Conservation (phyloP, 2,888 invertebrate genomes). For the Drosophila diplacantha region DNA sequence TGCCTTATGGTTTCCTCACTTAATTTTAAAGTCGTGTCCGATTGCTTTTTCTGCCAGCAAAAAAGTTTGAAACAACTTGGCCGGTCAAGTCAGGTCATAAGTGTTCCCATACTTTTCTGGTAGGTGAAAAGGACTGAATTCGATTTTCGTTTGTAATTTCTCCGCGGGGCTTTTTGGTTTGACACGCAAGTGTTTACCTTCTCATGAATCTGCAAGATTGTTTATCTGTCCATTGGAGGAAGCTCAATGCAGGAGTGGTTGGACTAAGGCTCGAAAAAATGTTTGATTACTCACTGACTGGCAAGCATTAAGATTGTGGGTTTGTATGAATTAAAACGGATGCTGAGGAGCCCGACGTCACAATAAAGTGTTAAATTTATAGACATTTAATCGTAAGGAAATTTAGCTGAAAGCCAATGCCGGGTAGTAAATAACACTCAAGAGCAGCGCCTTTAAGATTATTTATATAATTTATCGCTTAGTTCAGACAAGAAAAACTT, state of each 20-base stretch:
- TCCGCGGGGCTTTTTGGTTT: slow-evolving; percentile 36
- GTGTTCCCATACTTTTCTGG: slow-evolving; percentile 63
- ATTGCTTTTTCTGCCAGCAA: slow-evolving; percentile 28
- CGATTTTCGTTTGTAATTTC: slow-evolving; percentile 39
- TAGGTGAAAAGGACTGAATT: slow-evolving; percentile 8
- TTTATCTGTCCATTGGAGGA: slow-evolving; percentile 40
- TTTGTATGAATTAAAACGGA: not conserved
- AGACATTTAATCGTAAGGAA: slow-evolving; percentile 42
- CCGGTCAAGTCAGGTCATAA: slow-evolving; percentile 49
- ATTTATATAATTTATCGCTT: slow-evolving; percentile 13
- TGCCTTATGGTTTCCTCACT: slow-evolving; percentile 39
- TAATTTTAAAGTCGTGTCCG: slow-evolving; percentile 52
- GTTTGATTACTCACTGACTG: slow-evolving; percentile 65
- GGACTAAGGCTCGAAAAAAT: slow-evolving; percentile 51
- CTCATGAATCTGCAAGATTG: slow-evolving; percentile 42
- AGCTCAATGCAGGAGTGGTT: not conserved
- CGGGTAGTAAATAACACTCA: slow-evolving; percentile 11
- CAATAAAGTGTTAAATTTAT: slow-evolving; percentile 69
- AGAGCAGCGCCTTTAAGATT: slow-evolving; percentile 1
- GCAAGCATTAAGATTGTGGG: slow-evolving; percentile 9
- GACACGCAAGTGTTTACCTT: slow-evolving; percentile 60
- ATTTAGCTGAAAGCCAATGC: slow-evolving; percentile 24
- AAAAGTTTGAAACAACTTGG: slow-evolving; percentile 58
- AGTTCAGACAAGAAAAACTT: slow-evolving; percentile 9
- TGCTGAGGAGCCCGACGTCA: slow-evolving; percentile 40